phyloP scores from a whole-genome alignment of 2,888 invertebrate species.

The Glaucopsyche alexis region DNA sequence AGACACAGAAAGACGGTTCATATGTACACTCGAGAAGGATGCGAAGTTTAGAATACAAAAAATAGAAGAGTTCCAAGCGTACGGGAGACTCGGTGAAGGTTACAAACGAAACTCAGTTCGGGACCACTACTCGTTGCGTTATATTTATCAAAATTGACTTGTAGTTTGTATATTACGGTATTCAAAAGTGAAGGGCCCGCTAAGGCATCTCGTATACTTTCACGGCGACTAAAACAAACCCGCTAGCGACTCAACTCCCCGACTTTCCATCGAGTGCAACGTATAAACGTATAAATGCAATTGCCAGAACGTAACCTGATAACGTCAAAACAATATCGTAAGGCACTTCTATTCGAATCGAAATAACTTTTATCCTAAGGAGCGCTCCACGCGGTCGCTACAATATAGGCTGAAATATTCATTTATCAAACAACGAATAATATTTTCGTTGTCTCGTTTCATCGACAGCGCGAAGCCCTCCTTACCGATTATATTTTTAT shows the following conservation, averaged over 20 bases:
- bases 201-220: conserved; percentile 10
- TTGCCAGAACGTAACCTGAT: conserved; percentile 59
- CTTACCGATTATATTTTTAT: conserved; percentile 17
- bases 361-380: conserved; percentile 59
- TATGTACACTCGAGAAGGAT: conserved; percentile 26
- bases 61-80: conserved; percentile 15
- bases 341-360: conserved; percentile 77
- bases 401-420: neutral
- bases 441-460: neutral
- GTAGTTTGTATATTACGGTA: conserved; percentile 50
- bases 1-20: conserved; percentile 24
- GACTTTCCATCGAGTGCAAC: conserved; percentile 48
- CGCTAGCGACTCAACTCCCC: conserved; percentile 25
- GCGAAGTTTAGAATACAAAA: conserved; percentile 27
- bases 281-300: conserved; percentile 73
- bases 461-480: neutral
- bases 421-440: too few species aligned
- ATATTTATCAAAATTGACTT: conserved; percentile 62
- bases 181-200: conserved; percentile 15
- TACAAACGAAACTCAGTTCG: neutral
- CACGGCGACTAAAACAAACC: conserved; percentile 33
- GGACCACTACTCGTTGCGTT: conserved; percentile 31
- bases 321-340: conserved; percentile 74
- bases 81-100: conserved; percentile 24
- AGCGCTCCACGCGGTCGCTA: neutral